Conservation (phyloP, 2,888 invertebrate species). For the Xanthia togata region DNA sequence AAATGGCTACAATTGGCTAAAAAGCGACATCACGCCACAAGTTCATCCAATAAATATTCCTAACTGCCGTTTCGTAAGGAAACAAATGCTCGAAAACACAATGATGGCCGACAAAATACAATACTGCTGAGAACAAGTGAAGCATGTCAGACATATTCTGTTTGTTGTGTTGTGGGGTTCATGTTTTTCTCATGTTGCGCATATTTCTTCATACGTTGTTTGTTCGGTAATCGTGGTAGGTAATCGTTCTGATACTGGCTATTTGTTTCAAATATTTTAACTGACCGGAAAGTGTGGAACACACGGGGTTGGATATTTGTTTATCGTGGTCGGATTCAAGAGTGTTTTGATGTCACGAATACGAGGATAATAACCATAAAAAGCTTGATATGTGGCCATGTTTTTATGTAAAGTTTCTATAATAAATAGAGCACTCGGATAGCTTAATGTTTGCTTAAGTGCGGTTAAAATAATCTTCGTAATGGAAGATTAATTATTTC, state of each 20-base stretch:
- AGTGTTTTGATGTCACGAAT: conserved; percentile 48
- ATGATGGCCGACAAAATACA: conserved; percentile 86
- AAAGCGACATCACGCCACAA: conserved; percentile 87
- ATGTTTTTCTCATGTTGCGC: conserved; percentile 78
- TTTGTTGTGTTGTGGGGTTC: conserved; percentile 83
- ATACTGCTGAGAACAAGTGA: conserved; percentile 86
- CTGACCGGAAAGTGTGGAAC: conserved; percentile 57
- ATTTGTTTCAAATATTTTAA: conserved; percentile 55
- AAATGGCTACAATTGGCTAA: conserved; percentile 86
- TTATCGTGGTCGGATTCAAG: conserved; percentile 31
- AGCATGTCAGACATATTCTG: conserved; percentile 87
- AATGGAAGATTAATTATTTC: conserved; percentile 5
- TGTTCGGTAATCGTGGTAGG: conserved; percentile 72
- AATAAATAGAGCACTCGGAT: conserved; percentile 12
- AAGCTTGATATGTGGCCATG: conserved; percentile 34
- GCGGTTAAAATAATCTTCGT: conserved; percentile 20
- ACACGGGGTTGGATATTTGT: conserved; percentile 54
- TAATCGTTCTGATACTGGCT: conserved; percentile 62
- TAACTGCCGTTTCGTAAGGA: conserved; percentile 89
- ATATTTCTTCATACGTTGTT: conserved; percentile 78
- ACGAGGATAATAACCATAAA: conserved; percentile 52
- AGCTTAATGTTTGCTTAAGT: conserved; percentile 19
- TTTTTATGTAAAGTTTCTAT: conserved; percentile 45
- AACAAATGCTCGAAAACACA: conserved; percentile 89
- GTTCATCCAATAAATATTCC: conserved; percentile 89